Conservation (phyloP, 2,797 vertebrate species). For the Arnoldichthys spilopterus region DNA sequence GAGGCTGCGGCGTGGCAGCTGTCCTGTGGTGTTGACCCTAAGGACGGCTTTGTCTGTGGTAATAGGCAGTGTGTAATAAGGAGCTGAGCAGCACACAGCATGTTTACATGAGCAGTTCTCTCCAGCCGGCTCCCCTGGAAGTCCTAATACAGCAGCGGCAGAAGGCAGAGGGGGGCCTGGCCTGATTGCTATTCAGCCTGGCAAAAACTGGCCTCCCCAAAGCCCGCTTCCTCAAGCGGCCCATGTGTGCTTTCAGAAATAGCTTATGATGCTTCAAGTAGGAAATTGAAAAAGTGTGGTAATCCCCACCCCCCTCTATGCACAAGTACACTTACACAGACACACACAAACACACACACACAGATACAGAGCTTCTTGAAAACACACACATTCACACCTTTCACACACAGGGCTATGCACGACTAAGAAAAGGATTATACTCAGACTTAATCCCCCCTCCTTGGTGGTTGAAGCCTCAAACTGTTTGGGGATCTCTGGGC, state of each 20-base stretch:
- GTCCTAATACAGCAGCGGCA: constrained; percentile 52
- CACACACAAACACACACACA: constrained; percentile 35
- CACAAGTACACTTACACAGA: constrained; percentile 31
- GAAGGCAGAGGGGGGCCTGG: constrained; percentile 44
- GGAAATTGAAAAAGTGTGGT: constrained; percentile 69
- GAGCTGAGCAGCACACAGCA: constrained; percentile 45
- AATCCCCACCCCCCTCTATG: constrained; percentile 61
- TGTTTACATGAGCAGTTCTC: constrained; percentile 47
- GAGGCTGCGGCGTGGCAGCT: constrained; percentile 34
- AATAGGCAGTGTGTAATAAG: constrained; percentile 57
- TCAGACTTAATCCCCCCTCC: constrained; percentile 54
- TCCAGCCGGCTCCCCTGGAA: constrained; percentile 54
- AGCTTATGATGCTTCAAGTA: constrained; percentile 61
- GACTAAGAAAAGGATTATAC: constrained; percentile 58
- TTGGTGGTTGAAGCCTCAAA: constrained; percentile 56
- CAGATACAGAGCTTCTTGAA: constrained; percentile 23
- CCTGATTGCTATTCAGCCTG: constrained; percentile 61
- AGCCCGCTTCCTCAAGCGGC: constrained; percentile 57
- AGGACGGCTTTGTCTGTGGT: constrained; percentile 54
- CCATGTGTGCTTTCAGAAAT: constrained; percentile 65
- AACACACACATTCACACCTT: constrained; percentile 39
- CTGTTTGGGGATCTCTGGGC: constrained; percentile 50
- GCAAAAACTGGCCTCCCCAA: constrained; percentile 53
- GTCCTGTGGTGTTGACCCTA: constrained; percentile 50
- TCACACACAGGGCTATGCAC: constrained; percentile 37